These are phyloP conservation scores for Limnephilus rhombicus DNA, from an alignment of 2,888 invertebrate species.

Conservation along the genomic window DNA sequence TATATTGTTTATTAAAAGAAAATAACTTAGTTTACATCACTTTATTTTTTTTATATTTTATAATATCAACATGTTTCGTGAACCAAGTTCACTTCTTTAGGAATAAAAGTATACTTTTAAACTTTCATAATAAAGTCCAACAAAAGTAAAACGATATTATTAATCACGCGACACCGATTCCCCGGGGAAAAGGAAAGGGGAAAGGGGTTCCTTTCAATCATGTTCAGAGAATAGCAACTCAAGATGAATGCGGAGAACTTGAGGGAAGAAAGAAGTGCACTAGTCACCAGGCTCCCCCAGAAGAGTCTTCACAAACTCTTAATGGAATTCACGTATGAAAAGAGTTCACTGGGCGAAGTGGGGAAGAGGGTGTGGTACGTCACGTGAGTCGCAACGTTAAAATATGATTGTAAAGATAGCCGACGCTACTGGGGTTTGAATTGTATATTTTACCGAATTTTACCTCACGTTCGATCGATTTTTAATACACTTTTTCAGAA, in stretches of 20 bases:
- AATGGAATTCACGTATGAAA: conserved; percentile 56
- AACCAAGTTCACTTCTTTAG: too few relatives aligned
- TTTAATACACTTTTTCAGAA: background rate
- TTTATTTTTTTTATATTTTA: too few relatives aligned
- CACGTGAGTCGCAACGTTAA: conserved; percentile 13
- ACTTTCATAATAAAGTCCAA: background rate
- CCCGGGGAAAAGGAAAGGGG: background rate
- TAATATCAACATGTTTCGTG: too few relatives aligned
- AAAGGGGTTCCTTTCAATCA: conserved; percentile 37
- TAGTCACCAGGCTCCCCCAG: conserved; percentile 23
- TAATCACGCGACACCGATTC: background rate
- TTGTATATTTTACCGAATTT: background rate
- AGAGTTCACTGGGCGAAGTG: background rate
- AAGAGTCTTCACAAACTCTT: conserved; percentile 45
- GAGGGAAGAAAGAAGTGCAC: conserved; percentile 43
- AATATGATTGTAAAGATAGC: background rate
- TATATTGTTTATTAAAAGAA: too few relatives aligned
- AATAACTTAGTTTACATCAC: too few relatives aligned
- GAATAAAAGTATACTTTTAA: too few relatives aligned
- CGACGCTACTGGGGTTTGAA: background rate
- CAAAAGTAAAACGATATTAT: background rate
- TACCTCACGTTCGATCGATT: background rate
- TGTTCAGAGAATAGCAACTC: conserved; percentile 24
- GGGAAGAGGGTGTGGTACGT: background rate
- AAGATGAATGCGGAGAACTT: conserved; percentile 31